Base-by-base conservation (phyloP, 1,140 invertebrate genomes). In the Olivierus martensii region DNA sequence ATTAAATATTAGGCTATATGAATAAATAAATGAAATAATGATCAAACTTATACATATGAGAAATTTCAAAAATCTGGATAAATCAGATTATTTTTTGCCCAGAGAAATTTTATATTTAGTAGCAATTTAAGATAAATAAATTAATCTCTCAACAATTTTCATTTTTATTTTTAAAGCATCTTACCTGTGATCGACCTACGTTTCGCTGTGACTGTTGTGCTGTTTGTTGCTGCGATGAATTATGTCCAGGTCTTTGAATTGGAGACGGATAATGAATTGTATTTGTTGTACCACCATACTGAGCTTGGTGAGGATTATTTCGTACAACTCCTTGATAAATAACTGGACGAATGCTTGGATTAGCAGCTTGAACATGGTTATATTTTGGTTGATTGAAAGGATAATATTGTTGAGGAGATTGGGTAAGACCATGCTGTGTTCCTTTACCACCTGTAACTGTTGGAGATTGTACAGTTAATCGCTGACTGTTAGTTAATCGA, bases 231-330 rank as follows among this genome's bases (percentile, higher is more conserved):
- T 41, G 39, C 5, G 39, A 15, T 12, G 39, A 41, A 12, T 41
- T n/a, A 15, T 15, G 14, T 22, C 54, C 55, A 43, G 56, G 56
- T 38, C 56, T 53, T 38, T 57, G 56, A 53, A 57, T 57, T 2
- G 56, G 56, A 36, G 51, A 39, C 1, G 56, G 56, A 38, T 57
- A 57, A 22, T 53, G 51, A 19, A 56, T 35, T 9, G 28, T 28
- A 18, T 56, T 56, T 14, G 52, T 28, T 18, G 51, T 36, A 43
- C 37, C 46, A 35, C 36, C 54, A 46, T 51, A 37, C 11, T 42
- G 41, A 41, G 47, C 47, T 36, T 55, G 53, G 41, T 50, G 49
- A 5, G 49, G 49, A 18, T 47, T 3, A 49, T 56, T 56, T 28
- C 54, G 36, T 5, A 56, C 49, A 19, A 56, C 45, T 7, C 39